phyloP scores from a whole-genome alignment of 2,888 invertebrate species.

The Sphinx pinastri region DNA sequence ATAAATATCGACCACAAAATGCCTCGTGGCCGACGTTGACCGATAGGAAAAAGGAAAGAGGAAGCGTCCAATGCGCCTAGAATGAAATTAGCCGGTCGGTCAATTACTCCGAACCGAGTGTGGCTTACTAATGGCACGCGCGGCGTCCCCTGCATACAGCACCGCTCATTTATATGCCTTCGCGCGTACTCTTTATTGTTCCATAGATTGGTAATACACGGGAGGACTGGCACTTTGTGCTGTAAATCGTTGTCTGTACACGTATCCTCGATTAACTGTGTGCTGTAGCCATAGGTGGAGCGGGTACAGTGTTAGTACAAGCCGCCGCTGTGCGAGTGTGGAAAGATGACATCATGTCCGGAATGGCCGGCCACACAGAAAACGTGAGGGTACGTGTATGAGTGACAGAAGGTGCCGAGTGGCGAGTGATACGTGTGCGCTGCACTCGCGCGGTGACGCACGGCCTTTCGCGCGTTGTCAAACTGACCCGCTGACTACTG shows the following conservation, averaged over 20 bases:
- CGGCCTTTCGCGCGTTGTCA: slow-evolving; percentile 32
- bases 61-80: slow-evolving; percentile 79
- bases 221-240: slow-evolving; percentile 81
- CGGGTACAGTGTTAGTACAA: slow-evolving; percentile 70
- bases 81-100: slow-evolving; percentile 82
- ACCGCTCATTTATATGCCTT: slow-evolving; percentile 78
- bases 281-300: slow-evolving; percentile 61
- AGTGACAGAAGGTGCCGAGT: slow-evolving; percentile 42
- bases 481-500: slow-evolving; percentile 32
- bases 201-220: slow-evolving; percentile 83
- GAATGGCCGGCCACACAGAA: slow-evolving; percentile 74
- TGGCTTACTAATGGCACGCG: slow-evolving; percentile 78
- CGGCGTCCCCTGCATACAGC: slow-evolving; percentile 75
- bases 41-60: slow-evolving; percentile 84
- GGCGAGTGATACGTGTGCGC: slow-evolving; percentile 9
- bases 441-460: slow-evolving; percentile 27
- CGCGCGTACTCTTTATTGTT: slow-evolving; percentile 79
- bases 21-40: slow-evolving; percentile 73
- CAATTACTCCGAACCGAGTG: slow-evolving; percentile 78
- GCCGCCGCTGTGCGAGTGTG: slow-evolving; percentile 67
- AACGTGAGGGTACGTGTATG: slow-evolving; percentile 70
- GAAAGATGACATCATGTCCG: slow-evolving; percentile 80
- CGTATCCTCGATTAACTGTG: slow-evolving; percentile 80
- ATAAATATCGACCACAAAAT: slow-evolving; percentile 50
- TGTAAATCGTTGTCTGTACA: slow-evolving; percentile 83